Evolutionary conservation across 2,113 vertebrate species (phyloP).

Genomic region (Silurus asotus): DNA sequence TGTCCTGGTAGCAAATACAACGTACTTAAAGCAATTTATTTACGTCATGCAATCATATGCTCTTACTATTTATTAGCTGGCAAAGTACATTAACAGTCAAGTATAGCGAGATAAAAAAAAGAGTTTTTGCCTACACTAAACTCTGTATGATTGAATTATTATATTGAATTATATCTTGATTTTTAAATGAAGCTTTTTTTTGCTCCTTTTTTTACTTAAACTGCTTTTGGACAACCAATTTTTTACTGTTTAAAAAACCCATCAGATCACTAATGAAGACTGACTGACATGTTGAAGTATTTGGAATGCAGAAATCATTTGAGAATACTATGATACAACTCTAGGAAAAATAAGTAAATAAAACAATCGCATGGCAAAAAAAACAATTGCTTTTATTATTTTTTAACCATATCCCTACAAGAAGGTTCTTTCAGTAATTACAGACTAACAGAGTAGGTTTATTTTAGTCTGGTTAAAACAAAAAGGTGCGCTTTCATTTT

Average conservation of each 20-base stretch:
- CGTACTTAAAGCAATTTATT: not conserved
- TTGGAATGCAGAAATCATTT: slow-evolving; percentile 10
- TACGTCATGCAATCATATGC: not conserved
- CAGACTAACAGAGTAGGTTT: not conserved
- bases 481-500: not conserved
- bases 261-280: not conserved
- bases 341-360: not conserved
- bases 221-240: not conserved
- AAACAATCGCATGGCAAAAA: not conserved
- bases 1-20: not conserved
- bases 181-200: not conserved
- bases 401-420: not conserved
- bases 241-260: not conserved
- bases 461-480: not conserved
- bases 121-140: not conserved
- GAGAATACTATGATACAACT: not conserved
- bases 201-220: not conserved
- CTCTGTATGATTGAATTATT: not conserved
- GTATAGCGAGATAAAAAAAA: not conserved
- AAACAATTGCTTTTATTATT: not conserved
- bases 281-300: not conserved
- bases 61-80: not conserved
- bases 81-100: slow-evolving; percentile 2
- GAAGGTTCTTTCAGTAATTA: not conserved
- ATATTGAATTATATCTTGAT: not conserved